Conservation (phyloP, 2,888 invertebrate genomes). For the Athrips mouffetella region DNA sequence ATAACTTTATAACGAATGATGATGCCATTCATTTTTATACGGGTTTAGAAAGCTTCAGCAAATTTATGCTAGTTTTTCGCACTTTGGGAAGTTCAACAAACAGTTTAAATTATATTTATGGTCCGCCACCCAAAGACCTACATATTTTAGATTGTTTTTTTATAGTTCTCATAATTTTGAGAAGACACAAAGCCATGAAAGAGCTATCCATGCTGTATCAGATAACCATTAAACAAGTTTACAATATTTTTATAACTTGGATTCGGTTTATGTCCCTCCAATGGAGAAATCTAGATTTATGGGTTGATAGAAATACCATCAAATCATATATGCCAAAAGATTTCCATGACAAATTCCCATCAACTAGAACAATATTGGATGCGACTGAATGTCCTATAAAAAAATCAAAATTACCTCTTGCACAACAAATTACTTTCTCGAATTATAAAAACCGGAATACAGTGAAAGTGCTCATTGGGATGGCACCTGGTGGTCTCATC, state of each 20-base stretch:
- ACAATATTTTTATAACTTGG: slow-evolving; percentile 26
- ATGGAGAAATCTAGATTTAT: neutral
- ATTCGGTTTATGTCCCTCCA: slow-evolving; percentile 13
- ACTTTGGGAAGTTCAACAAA: too few relatives aligned
- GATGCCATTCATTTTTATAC: too few relatives aligned
- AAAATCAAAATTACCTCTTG: neutral
- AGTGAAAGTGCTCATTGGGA: slow-evolving; percentile 15
- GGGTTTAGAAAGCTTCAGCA: too few relatives aligned
- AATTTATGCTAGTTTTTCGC: too few relatives aligned
- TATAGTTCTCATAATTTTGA: too few relatives aligned
- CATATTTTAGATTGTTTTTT: too few relatives aligned
- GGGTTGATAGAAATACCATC: slow-evolving; percentile 9
- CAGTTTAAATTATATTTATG: too few relatives aligned
- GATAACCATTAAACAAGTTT: slow-evolving; percentile 12
- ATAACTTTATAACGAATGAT: too few relatives aligned
- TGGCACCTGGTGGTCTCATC: neutral
- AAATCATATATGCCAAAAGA: slow-evolving; percentile 22
- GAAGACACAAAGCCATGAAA: too few relatives aligned
- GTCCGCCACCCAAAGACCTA: too few relatives aligned
- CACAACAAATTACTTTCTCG: neutral
- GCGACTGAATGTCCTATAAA: too few relatives aligned
- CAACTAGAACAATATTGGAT: neutral
- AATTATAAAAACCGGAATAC: slow-evolving; percentile 24
- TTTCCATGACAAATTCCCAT: slow-evolving; percentile 16
- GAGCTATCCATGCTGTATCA: slow-evolving; percentile 11